phyloP scores from a whole-genome alignment of 1,140 invertebrate species.

The Halictus rubicundus region DNA sequence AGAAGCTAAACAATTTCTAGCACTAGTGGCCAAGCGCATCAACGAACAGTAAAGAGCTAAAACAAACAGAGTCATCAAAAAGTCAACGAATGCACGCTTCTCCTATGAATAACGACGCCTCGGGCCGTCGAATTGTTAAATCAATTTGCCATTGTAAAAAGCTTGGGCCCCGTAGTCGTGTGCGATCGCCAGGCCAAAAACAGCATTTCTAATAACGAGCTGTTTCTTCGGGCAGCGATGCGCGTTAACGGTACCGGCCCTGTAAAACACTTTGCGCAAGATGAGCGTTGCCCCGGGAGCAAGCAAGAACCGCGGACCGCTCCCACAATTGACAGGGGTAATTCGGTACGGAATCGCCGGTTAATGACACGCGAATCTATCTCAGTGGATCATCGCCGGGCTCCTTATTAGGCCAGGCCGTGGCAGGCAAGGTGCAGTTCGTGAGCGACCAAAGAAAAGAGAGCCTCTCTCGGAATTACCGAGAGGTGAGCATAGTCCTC shows the following conservation, averaged over 20 bases:
- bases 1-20: too few species aligned
- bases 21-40: too few species aligned
- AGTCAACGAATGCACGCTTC: too few species aligned
- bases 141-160: not conserved
- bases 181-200: not conserved
- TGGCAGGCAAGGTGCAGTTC: not conserved
- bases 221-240: slow-evolving; percentile 15
- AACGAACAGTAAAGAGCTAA: too few species aligned
- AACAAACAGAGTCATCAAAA: too few species aligned
- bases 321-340: slow-evolving; percentile 50
- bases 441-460: not conserved
- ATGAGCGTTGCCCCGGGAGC: not conserved
- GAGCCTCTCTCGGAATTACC: slow-evolving; percentile 31
- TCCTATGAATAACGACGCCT: too few species aligned
- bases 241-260: slow-evolving; percentile 21
- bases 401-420: slow-evolving; percentile 57
- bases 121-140: too few species aligned
- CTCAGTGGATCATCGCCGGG: slow-evolving; percentile 59
- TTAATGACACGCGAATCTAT: slow-evolving; percentile 64
- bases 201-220: slow-evolving; percentile 7
- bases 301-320: not conserved
- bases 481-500: slow-evolving; percentile 40
- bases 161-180: not conserved
- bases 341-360: slow-evolving; percentile 57
- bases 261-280: slow-evolving; percentile 3